phyloP scores from a whole-genome alignment of 2,113 vertebrate genomes.

The Rhea americana region DNA sequence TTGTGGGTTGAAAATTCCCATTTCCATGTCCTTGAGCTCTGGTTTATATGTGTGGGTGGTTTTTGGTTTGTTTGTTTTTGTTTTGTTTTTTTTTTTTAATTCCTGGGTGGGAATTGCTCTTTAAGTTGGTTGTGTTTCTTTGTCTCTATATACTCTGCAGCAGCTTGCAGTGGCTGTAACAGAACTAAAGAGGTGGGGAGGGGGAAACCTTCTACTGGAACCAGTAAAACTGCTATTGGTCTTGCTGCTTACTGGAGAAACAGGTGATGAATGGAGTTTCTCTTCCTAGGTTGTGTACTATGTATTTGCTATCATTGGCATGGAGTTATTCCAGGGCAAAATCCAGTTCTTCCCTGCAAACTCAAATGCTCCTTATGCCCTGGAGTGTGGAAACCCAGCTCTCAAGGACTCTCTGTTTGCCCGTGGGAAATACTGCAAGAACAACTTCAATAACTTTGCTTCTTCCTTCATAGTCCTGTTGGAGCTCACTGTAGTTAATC shows the following conservation, averaged over 20 bases:
- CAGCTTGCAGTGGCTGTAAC: not conserved
- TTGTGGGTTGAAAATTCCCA: not conserved
- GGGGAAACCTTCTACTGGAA: not conserved
- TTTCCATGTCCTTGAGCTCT: not conserved
- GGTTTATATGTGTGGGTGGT: not conserved
- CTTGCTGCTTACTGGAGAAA: not conserved
- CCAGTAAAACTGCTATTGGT: not conserved
- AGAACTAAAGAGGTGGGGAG: not conserved
- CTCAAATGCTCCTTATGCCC: constrained; percentile 36
- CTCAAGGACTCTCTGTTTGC: constrained; percentile 83
- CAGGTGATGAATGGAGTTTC: not conserved
- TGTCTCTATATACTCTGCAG: not conserved
- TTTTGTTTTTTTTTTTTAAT: not conserved
- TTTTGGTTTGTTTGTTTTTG: no score
- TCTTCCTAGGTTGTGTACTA: constrained; percentile 88
- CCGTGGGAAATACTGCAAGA: constrained; percentile 87
- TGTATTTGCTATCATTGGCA: constrained; percentile 89
- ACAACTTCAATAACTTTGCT: constrained; percentile 90
- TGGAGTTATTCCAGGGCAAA: constrained; percentile 89
- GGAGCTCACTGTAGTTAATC: constrained; percentile 94
- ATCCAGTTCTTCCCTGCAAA: constrained; percentile 77
- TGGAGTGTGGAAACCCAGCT: constrained; percentile 83
- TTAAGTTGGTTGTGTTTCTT: not conserved
- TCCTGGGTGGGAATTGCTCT: not conserved
- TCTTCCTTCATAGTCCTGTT: constrained; percentile 86